Evolutionary conservation across 2,113 vertebrate genomes (phyloP).

Genomic region (Cygnus buccinator): DNA sequence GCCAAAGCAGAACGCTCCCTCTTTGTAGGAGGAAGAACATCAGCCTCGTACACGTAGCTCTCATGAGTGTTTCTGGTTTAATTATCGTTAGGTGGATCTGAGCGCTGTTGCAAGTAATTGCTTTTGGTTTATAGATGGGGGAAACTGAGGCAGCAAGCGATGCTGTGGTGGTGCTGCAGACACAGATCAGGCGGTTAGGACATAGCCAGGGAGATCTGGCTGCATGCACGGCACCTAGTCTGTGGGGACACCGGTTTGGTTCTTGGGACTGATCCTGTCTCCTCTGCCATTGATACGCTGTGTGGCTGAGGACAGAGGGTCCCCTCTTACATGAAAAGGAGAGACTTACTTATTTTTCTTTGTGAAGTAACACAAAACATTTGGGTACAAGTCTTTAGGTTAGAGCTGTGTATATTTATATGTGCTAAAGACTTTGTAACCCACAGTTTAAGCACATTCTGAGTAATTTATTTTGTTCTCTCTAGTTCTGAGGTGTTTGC

Average conservation of each 20-base stretch:
- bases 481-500: neutral
- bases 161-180: neutral
- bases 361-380: neutral
- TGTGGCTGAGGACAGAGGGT: neutral
- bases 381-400: neutral
- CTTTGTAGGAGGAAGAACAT: neutral
- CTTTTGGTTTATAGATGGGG: neutral
- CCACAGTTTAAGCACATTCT: neutral
- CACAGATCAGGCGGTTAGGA: too few relatives aligned
- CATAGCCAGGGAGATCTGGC: neutral
- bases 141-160: neutral
- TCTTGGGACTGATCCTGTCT: neutral
- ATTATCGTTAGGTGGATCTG: neutral
- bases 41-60: neutral
- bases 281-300: neutral
- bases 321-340: neutral
- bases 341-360: neutral
- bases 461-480: neutral
- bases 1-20: neutral
- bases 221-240: neutral
- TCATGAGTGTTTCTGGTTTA: neutral
- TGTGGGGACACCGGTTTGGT: accelerated
- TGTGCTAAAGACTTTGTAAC: neutral
- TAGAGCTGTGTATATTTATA: neutral
- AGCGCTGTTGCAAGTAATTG: neutral